Conservation (phyloP, 1,140 invertebrate genomes). For the Brachionus rubens region DNA sequence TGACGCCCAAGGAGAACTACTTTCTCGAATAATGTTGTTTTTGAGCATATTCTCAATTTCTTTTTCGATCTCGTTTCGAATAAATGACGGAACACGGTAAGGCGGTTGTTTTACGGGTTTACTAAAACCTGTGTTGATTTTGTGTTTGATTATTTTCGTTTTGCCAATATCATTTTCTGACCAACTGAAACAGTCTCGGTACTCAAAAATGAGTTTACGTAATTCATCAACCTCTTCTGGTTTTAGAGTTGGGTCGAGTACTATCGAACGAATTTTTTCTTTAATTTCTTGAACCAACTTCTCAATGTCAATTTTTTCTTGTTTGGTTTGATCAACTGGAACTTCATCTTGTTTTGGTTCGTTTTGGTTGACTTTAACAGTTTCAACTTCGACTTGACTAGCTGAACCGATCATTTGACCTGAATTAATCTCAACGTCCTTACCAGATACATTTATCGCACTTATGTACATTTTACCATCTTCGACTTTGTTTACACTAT, state of each 20-base stretch:
- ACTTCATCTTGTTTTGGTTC: too few species aligned
- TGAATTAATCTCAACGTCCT: too few species aligned
- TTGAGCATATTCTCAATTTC: slow-evolving; percentile 14
- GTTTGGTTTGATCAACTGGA: too few species aligned
- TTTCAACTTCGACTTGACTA: too few species aligned
- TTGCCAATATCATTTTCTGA: neutral
- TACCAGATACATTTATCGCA: too few species aligned
- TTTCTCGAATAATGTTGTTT: slow-evolving; percentile 48
- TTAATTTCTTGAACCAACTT: neutral
- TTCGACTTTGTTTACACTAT: too few species aligned
- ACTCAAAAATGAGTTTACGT: neutral
- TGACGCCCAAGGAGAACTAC: neutral
- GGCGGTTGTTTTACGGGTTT: neutral
- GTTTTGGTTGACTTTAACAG: too few species aligned
- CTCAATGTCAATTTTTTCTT: too few species aligned
- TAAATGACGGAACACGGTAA: neutral
- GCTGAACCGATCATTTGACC: too few species aligned
- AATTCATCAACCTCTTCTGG: neutral
- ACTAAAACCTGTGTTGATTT: neutral
- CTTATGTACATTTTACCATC: too few species aligned
- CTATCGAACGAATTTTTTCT: neutral
- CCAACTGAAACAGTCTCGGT: neutral
- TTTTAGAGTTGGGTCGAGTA: neutral
- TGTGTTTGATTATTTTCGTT: neutral
- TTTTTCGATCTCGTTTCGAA: neutral